phyloP scores from a whole-genome alignment of 1,140 invertebrate species.

The Cataglyphis hispanica region DNA sequence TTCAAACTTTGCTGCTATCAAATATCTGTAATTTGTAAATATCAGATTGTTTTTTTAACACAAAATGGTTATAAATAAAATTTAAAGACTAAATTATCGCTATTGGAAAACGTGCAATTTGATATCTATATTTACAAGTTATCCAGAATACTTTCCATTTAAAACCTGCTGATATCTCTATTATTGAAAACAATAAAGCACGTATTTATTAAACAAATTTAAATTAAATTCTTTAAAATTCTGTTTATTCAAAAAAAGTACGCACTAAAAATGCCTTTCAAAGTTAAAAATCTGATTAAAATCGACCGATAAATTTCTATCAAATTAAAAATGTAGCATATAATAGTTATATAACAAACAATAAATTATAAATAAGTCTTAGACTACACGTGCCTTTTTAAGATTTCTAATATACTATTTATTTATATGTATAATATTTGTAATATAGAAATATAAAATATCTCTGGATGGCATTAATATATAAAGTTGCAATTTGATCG shows the following conservation, averaged over 20 bases:
- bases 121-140: background rate
- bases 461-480: conserved; percentile 33
- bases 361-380: background rate
- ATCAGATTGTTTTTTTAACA: conserved; percentile 3
- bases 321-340: background rate
- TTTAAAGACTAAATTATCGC: conserved; percentile 19
- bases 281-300: background rate
- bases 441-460: conserved; percentile 43
- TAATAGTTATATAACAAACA: background rate
- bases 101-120: background rate
- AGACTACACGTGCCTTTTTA: background rate
- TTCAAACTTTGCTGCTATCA: background rate
- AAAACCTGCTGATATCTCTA: background rate
- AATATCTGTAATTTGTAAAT: conserved; percentile 3
- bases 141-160: conserved; percentile 5
- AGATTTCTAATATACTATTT: too few species aligned
- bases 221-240: background rate
- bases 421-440: too few species aligned
- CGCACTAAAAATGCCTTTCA: background rate
- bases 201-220: background rate
- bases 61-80: conserved; percentile 5
- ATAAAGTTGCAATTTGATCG: conserved; percentile 54
- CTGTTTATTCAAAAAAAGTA: background rate
- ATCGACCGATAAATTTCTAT: background rate
- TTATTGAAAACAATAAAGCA: background rate